Evolutionary conservation across 2,888 invertebrate genomes (phyloP), one percentile per base, ranked within the genome.

Genomic region (Harpagoxenus sublaevis): DNA sequence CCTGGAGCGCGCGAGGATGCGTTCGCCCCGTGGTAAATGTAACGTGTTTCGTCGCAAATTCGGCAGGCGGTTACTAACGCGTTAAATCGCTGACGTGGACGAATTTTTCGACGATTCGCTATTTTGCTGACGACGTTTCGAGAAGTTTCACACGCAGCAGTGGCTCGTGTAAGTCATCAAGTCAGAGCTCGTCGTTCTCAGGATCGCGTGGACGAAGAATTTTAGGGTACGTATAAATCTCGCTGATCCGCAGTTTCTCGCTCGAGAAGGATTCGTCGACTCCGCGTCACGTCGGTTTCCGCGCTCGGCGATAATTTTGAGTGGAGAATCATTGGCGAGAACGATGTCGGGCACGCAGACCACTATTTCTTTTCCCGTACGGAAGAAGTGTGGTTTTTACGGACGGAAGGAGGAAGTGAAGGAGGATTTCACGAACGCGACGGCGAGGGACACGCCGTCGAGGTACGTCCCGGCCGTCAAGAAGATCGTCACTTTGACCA

Each of bases 351-450:
- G 95, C 45, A 90, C 95, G 23, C 96, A 96, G 92, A 94, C 95
- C 53, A 95, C 94, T 2, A 95, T 96, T 84, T 95, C 96, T 10
- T 96, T 96, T 88, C 95, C 95, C 88, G 93, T 95, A 42, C 95
- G 96, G 15, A 96, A 96, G 89, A 96, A 95, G 86, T 91, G 73
- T 63, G 89, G 89, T n/a, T 94, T 94, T 87, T 94, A 94, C 45
- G 91, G 92, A 1, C 84, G 18, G 0, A 94, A 93, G 74, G 88
- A 91, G n/a, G 87, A 89, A 15, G 84, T 79, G 0, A 92, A 89
- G 45, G 85, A 92, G 84, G 93, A 94, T 86, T 94, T 92, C 77
- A 91, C 89, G 0, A 91, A 92, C 60, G 94, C 93, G 1, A 90
- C 93, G 8, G 86, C 91, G 1, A 90, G 89, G 83, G 87, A 83